phyloP scores from a whole-genome alignment of 1,140 invertebrate genomes.

The Drosophila littoralis region DNA sequence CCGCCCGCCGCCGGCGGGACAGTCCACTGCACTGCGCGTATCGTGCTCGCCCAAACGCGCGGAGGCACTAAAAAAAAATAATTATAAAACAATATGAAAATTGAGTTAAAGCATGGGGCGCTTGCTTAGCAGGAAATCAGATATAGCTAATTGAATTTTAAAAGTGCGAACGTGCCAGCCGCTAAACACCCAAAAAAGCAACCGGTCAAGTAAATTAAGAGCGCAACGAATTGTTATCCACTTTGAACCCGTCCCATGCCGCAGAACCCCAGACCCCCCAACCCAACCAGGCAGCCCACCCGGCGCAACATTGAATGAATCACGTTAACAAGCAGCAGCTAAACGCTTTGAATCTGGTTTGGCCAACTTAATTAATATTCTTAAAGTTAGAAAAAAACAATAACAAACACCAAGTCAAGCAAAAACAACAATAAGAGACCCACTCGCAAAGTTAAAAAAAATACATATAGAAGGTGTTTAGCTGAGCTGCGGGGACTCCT shows the following conservation, averaged over 20 bases:
- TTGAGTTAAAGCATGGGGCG: slow-evolving; percentile 11
- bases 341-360: slow-evolving; percentile 65
- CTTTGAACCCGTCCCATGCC: slow-evolving; percentile 33
- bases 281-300: background rate
- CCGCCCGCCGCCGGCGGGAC: slow-evolving; percentile 71
- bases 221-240: slow-evolving; percentile 53
- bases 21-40: slow-evolving; percentile 84
- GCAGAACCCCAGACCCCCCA: background rate
- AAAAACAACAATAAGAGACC: slow-evolving; percentile 13
- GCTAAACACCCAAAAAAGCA: slow-evolving; percentile 6
- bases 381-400: slow-evolving; percentile 32
- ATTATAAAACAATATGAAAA: background rate
- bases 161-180: slow-evolving; percentile 45
- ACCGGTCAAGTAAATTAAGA: slow-evolving; percentile 41
- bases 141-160: slow-evolving; percentile 64
- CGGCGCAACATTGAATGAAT: slow-evolving; percentile 44
- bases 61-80: slow-evolving; percentile 59
- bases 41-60: slow-evolving; percentile 86
- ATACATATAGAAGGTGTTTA: background rate
- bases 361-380: slow-evolving; percentile 65
- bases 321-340: slow-evolving; percentile 42
- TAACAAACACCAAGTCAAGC: background rate
- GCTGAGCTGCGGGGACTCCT: slow-evolving; percentile 54
- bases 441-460: background rate
- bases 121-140: slow-evolving; percentile 65